Percentiles rank a stretch among this genome's conserved stretches.
These are phyloP conservation scores for Pelobates cultripes DNA, from an alignment of 2,797 vertebrate genomes.

Conservation along the genomic window DNA sequence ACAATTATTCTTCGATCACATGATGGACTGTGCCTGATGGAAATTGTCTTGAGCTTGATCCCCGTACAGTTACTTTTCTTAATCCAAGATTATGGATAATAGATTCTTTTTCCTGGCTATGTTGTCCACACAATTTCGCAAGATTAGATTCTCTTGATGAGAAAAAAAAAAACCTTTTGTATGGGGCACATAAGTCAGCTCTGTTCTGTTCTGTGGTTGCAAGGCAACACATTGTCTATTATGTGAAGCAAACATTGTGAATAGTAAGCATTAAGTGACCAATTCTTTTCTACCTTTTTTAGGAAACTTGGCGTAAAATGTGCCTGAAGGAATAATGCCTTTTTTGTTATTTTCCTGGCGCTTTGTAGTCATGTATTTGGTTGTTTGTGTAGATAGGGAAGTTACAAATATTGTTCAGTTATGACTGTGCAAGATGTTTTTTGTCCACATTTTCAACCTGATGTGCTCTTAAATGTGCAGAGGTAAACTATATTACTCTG, in stretches of 20 bases:
- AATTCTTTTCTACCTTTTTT: too few relatives aligned
- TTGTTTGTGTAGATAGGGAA: too few relatives aligned
- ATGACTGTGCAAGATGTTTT: too few relatives aligned
- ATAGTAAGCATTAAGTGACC: background rate
- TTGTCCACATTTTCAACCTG: too few relatives aligned
- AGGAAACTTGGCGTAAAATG: too few relatives aligned
- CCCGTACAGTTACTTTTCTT: constrained; percentile 55
- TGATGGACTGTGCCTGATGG: constrained; percentile 1
- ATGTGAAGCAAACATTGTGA: constrained; percentile 55
- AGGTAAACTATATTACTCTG: too few relatives aligned
- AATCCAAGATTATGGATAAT: constrained; percentile 58
- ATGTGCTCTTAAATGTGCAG: too few relatives aligned
- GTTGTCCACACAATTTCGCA: constrained; percentile 59
- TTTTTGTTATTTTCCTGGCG: too few relatives aligned
- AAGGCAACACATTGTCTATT: constrained; percentile 60
- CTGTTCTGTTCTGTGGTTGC: constrained; percentile 58
- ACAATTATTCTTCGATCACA: constrained; percentile 21
- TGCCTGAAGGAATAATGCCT: too few relatives aligned
- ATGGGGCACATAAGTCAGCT: constrained; percentile 42
- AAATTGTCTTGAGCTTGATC: constrained; percentile 38
- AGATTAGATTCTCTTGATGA: constrained; percentile 52
- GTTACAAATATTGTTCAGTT: too few relatives aligned
- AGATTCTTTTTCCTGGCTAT: constrained; percentile 59
- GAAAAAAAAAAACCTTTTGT: constrained; percentile 59
- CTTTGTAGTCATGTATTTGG: too few relatives aligned